Conservation (phyloP, 2,888 invertebrate species). For the Phrixothrix hirtus region DNA sequence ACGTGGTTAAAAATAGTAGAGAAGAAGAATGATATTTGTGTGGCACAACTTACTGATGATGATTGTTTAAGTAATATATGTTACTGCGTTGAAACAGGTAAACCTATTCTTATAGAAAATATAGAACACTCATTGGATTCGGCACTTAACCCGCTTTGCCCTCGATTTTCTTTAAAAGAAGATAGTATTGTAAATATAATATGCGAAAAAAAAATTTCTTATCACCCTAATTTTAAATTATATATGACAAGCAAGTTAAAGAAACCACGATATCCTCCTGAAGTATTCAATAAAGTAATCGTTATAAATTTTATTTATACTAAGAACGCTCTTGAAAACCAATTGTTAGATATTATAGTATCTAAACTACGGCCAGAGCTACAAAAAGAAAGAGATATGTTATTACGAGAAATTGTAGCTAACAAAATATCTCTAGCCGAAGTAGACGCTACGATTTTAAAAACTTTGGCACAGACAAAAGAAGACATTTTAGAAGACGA, state of each 20-base stretch:
- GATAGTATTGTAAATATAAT: constrained; percentile 75
- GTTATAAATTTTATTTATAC: constrained; percentile 83
- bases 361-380: constrained; percentile 84
- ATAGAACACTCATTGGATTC: constrained; percentile 78
- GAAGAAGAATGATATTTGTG: constrained; percentile 68
- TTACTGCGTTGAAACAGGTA: constrained; percentile 74
- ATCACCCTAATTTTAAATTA: constrained; percentile 73
- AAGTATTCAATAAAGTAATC: constrained; percentile 81
- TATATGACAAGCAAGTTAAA: constrained; percentile 82
- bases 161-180: constrained; percentile 74
- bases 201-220: constrained; percentile 78
- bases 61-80: constrained; percentile 78
- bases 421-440: constrained; percentile 81
- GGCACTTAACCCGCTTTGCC: constrained; percentile 74
- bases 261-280: constrained; percentile 84
- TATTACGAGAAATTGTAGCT: constrained; percentile 77
- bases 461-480: constrained; percentile 78
- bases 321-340: constrained; percentile 80
- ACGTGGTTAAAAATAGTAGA: constrained; percentile 86
- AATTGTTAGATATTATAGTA: constrained; percentile 80
- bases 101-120: constrained; percentile 77
- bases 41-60: constrained; percentile 73
- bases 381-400: constrained; percentile 76
- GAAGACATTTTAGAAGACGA: constrained; percentile 93
- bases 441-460: constrained; percentile 86